phyloP scores from a whole-genome alignment of 2,113 vertebrate genomes.

The Ceuthmochares aereus region DNA sequence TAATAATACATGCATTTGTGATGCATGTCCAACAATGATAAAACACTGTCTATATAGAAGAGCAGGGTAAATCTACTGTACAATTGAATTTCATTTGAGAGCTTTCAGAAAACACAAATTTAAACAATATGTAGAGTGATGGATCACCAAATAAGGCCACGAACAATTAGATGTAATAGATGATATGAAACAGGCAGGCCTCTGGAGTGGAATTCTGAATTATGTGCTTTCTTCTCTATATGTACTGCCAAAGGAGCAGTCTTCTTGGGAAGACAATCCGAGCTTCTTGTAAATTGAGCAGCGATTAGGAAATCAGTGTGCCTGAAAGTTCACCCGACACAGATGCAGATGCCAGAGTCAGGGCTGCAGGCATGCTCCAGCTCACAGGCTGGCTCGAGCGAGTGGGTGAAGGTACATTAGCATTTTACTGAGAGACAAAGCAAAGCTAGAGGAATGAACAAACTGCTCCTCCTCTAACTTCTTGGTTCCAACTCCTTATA shows the following conservation, averaged over 20 bases:
- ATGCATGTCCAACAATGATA: neutral
- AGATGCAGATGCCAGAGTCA: neutral
- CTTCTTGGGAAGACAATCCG: neutral
- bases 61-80: neutral
- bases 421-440: neutral
- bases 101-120: conserved; percentile 49
- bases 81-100: conserved; percentile 16
- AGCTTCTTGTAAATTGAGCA: neutral
- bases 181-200: neutral
- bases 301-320: neutral
- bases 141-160: neutral
- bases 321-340: neutral
- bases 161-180: neutral
- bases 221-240: neutral
- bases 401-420: neutral
- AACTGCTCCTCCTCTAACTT: neutral
- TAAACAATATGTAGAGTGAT: neutral
- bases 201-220: neutral
- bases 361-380: neutral
- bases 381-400: neutral
- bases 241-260: neutral
- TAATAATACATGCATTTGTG: neutral
- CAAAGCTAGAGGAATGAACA: neutral
- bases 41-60: neutral
- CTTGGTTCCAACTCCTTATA: neutral